A percentile compares a stretch with the other conserved stretches of the same genome.
Conservation (phyloP, 2,888 invertebrate genomes). For the Dicyrtomina minuta region DNA sequence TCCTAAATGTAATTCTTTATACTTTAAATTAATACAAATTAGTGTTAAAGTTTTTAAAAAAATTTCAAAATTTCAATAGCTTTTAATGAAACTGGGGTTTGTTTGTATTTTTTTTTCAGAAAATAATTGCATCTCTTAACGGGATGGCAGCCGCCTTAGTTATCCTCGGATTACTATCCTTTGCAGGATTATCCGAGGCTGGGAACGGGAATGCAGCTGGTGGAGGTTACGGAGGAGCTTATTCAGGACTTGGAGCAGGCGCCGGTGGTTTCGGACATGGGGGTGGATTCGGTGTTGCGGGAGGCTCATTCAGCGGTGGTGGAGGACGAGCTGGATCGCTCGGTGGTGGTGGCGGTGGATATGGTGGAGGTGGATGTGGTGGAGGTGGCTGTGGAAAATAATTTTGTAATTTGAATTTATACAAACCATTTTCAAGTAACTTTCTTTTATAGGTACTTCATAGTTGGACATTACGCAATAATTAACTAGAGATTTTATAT, state of each 20-base stretch:
- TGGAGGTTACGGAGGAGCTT: constrained; percentile 32
- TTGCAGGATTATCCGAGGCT: neutral
- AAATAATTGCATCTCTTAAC: neutral
- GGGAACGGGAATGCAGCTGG: constrained; percentile 41
- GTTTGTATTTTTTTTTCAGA: neutral
- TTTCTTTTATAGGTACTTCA: too few relatives aligned
- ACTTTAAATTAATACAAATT: too few relatives aligned
- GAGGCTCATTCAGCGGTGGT: constrained; percentile 29
- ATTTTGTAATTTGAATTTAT: too few relatives aligned
- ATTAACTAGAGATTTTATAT: too few relatives aligned
- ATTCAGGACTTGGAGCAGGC: constrained; percentile 34
- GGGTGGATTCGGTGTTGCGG: constrained; percentile 34
- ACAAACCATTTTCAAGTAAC: too few relatives aligned
- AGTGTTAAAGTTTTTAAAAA: neutral
- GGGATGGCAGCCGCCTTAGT: neutral
- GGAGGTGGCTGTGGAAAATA: too few relatives aligned
- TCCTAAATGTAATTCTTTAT: too few relatives aligned
- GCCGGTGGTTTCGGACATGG: constrained; percentile 37
- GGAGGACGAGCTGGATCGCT: constrained; percentile 35
- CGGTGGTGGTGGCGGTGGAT: constrained; percentile 19
- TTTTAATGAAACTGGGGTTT: neutral
- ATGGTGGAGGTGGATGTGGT: neutral
- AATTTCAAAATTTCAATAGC: too few relatives aligned
- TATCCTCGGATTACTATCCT: neutral
- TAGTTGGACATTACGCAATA: too few relatives aligned